These are phyloP conservation scores for Dissostichus mawsoni DNA, from an alignment of 2,113 vertebrate species.

Conservation along the genomic window DNA sequence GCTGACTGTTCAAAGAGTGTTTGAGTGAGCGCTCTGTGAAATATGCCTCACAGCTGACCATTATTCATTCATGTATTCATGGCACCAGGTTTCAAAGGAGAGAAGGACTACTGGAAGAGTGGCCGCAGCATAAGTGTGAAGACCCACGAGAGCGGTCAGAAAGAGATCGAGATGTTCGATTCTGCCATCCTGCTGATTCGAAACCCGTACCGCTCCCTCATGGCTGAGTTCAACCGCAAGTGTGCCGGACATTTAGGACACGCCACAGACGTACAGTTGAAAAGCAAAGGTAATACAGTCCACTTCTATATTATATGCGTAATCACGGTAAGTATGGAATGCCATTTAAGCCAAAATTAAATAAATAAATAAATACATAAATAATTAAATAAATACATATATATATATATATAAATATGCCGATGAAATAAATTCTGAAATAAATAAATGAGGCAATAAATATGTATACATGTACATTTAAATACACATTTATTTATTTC, in stretches of 20 bases:
- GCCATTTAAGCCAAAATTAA: no score
- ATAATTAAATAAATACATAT: no score
- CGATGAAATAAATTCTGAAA: no score
- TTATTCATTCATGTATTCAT: conserved; percentile 33
- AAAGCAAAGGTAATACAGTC: conserved; percentile 89
- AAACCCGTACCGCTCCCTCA: conserved; percentile 93
- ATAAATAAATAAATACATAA: no score
- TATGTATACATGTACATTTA: no score
- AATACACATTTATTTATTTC: no score
- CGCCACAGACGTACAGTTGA: conserved; percentile 93
- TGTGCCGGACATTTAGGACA: conserved; percentile 97
- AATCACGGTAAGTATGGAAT: neutral
- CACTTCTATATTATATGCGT: no score
- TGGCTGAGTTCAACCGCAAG: conserved; percentile 97
- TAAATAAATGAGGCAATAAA: no score
- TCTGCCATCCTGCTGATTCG: conserved; percentile 93
- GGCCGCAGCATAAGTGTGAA: conserved; percentile 96
- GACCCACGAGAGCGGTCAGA: conserved; percentile 95
- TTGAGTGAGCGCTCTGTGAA: conserved; percentile 6
- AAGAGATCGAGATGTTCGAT: conserved; percentile 95
- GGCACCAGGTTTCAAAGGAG: conserved; percentile 93
- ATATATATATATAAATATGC: no score
- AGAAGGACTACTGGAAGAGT: conserved; percentile 98
- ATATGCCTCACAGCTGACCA: neutral
- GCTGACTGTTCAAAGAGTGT: neutral